These are phyloP conservation scores for Aramus guarauna DNA, from an alignment of 2,113 vertebrate genomes.

Conservation along the genomic window DNA sequence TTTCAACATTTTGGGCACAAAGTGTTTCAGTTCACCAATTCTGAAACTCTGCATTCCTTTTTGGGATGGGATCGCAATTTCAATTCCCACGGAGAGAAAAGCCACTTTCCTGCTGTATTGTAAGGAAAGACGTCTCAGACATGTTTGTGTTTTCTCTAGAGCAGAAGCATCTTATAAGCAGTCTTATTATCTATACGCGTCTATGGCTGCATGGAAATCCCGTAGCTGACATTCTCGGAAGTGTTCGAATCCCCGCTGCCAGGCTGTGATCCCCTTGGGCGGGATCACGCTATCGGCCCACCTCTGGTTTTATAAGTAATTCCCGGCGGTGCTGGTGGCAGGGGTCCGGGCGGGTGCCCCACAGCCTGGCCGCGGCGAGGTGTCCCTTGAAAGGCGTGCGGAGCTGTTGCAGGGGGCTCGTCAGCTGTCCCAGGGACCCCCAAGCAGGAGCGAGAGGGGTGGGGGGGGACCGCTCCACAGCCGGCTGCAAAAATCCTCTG, in stretches of 20 bases:
- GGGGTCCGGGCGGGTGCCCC: background rate
- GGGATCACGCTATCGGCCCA: background rate
- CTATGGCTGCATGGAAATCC: background rate
- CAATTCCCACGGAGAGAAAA: background rate
- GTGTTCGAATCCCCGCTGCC: background rate
- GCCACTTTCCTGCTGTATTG: background rate
- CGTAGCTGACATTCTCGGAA: background rate
- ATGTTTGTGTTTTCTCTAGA: background rate
- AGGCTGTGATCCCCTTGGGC: background rate
- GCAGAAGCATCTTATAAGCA: background rate
- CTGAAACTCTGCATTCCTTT: background rate
- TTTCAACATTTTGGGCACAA: background rate
- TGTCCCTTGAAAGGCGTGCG: background rate
- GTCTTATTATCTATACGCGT: background rate
- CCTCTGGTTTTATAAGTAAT: background rate
- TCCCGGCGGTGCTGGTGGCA: rapidly evolving
- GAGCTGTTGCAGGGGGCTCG: background rate
- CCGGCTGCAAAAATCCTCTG: background rate
- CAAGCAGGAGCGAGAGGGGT: background rate
- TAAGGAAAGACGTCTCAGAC: background rate
- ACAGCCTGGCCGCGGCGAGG: background rate
- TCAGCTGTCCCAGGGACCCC: background rate
- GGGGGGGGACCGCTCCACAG: background rate
- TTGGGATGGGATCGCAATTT: background rate
- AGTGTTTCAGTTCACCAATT: background rate